phyloP scores from a whole-genome alignment of 2,113 vertebrate genomes.

The Porphyrio hochstetteri region DNA sequence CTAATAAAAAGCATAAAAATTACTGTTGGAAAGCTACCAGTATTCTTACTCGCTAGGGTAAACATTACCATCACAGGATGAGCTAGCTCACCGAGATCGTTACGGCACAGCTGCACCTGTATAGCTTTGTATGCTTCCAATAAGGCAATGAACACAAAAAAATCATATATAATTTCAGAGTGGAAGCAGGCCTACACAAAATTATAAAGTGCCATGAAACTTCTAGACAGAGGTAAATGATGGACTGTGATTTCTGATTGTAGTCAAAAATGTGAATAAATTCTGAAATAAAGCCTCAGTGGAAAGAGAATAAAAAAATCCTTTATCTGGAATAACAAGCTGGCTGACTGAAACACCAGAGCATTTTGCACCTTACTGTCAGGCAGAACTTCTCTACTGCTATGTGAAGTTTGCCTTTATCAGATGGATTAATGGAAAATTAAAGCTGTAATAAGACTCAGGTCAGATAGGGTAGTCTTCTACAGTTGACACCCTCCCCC shows the following conservation, averaged over 20 bases:
- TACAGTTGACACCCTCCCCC: neutral
- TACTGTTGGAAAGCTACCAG: neutral
- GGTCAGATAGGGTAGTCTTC: neutral
- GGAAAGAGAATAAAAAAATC: neutral
- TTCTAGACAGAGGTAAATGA: neutral
- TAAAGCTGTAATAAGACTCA: neutral
- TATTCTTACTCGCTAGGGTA: neutral
- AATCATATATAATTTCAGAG: neutral
- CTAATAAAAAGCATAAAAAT: neutral
- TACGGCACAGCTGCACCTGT: neutral
- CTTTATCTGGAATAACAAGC: neutral
- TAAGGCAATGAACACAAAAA: neutral
- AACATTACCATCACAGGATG: neutral
- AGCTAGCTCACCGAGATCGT: neutral
- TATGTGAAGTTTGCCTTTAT: neutral
- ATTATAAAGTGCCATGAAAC: neutral
- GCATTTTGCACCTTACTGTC: neutral
- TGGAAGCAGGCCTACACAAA: neutral
- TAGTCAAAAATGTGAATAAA: neutral
- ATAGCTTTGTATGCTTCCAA: neutral
- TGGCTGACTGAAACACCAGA: neutral
- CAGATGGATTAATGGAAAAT: neutral
- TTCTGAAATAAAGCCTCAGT: neutral
- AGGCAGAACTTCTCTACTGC: neutral
- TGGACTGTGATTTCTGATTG: neutral